Evolutionary conservation across 2,113 vertebrate species (phyloP).

Genomic region (Camelus bactrianus): DNA sequence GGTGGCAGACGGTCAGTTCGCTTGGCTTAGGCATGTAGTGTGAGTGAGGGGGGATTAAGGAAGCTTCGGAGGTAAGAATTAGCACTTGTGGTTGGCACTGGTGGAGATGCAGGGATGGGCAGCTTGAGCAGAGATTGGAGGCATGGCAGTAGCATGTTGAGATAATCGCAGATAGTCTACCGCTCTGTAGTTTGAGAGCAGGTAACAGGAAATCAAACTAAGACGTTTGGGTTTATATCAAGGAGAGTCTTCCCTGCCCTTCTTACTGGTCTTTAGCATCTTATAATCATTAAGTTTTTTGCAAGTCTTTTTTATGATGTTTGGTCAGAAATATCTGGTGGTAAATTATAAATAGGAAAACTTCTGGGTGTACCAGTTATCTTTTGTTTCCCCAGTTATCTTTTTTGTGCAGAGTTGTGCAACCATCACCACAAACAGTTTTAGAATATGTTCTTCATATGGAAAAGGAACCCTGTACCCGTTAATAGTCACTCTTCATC

Average conservation of each 20-base stretch:
- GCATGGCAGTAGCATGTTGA: background rate
- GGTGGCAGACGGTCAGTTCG: background rate
- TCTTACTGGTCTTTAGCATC: background rate
- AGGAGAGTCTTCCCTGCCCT: background rate
- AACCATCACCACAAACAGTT: background rate
- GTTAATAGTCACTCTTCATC: background rate
- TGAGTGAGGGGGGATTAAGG: background rate
- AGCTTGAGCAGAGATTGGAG: constrained; percentile 5
- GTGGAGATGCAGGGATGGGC: background rate
- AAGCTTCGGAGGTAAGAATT: background rate
- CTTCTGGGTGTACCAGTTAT: background rate
- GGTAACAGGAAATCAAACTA: constrained; percentile 14
- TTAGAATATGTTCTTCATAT: background rate
- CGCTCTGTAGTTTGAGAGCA: background rate
- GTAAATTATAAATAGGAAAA: background rate
- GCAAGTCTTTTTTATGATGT: background rate
- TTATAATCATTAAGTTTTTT: background rate
- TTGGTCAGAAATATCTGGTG: background rate
- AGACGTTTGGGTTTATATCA: background rate
- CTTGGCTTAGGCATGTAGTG: background rate
- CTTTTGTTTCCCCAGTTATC: background rate
- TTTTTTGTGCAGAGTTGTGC: background rate
- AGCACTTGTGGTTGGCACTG: background rate
- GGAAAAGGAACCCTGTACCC: background rate
- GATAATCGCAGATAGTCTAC: background rate